These are phyloP conservation scores for Noturus placidus DNA, from an alignment of 2,113 vertebrate genomes.

Conservation along the genomic window DNA sequence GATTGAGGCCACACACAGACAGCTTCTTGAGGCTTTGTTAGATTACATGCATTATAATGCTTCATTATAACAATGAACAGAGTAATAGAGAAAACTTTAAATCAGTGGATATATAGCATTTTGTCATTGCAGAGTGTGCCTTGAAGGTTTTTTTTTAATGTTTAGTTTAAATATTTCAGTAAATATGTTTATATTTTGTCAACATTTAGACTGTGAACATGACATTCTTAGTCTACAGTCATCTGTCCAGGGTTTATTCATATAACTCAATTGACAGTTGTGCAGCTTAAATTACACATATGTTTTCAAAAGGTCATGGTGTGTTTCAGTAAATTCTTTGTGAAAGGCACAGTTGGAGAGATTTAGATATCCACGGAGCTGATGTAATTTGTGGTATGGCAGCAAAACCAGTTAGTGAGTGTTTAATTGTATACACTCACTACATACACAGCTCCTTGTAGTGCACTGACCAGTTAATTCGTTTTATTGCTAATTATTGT, in stretches of 20 bases:
- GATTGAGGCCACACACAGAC: not conserved
- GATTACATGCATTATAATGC: not conserved
- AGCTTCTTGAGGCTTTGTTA: not conserved
- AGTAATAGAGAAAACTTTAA: not conserved
- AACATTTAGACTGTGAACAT: not conserved
- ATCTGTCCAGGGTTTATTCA: not conserved
- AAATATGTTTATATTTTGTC: not conserved
- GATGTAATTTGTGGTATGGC: not conserved
- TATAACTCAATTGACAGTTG: not conserved
- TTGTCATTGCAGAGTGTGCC: not conserved
- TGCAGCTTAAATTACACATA: not conserved
- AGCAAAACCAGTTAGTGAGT: not conserved
- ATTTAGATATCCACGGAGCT: not conserved
- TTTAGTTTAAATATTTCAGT: not conserved
- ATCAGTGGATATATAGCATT: not conserved
- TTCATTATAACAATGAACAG: not conserved
- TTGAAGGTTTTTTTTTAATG: not conserved
- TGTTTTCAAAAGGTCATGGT: constrained; percentile 5
- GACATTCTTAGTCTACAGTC: not conserved
- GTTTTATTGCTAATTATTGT: constrained; percentile 10
- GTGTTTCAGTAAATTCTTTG: constrained; percentile 11
- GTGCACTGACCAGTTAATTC: constrained; percentile 2
- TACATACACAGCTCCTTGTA: constrained; percentile 13
- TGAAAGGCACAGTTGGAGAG: not conserved
- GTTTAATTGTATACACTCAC: constrained; percentile 2